These are phyloP conservation scores for Cheilosia pagana DNA, from an alignment of 2,888 invertebrate genomes.

Conservation along the genomic window DNA sequence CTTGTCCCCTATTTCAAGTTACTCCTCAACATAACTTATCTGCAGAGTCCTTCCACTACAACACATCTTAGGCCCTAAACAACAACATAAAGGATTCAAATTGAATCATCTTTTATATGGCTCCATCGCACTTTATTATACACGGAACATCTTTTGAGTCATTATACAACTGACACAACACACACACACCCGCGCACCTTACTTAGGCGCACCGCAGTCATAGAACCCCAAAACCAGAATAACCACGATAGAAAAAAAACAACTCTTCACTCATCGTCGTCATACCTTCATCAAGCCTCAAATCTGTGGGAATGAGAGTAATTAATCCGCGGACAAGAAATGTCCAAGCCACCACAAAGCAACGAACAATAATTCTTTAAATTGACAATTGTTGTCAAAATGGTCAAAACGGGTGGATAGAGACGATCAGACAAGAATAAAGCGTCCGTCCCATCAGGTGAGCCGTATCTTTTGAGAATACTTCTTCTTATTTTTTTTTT, in stretches of 20 bases:
- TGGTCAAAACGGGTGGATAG: constrained; percentile 30
- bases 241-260: background rate
- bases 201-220: constrained; percentile 50
- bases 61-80: too few relatives aligned
- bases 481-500: constrained; percentile 49
- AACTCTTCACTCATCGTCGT: background rate
- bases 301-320: constrained; percentile 70
- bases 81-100: too few relatives aligned
- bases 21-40: too few relatives aligned
- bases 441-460: background rate
- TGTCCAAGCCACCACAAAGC: constrained; percentile 36
- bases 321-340: constrained; percentile 64
- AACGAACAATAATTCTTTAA: constrained; percentile 65
- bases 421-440: constrained; percentile 20
- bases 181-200: constrained; percentile 36
- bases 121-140: constrained; percentile 48
- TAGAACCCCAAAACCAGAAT: constrained; percentile 32
- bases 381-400: constrained; percentile 70
- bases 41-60: too few relatives aligned
- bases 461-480: constrained; percentile 33
- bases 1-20: too few relatives aligned
- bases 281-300: constrained; percentile 30
- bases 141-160: constrained; percentile 37
- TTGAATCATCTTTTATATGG: too few relatives aligned
- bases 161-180: constrained; percentile 29